Percentiles rank a stretch among this genome's conserved stretches.
Evolutionary conservation across 2,113 vertebrate genomes (phyloP).

Genomic region (Poecile atricapillus): DNA sequence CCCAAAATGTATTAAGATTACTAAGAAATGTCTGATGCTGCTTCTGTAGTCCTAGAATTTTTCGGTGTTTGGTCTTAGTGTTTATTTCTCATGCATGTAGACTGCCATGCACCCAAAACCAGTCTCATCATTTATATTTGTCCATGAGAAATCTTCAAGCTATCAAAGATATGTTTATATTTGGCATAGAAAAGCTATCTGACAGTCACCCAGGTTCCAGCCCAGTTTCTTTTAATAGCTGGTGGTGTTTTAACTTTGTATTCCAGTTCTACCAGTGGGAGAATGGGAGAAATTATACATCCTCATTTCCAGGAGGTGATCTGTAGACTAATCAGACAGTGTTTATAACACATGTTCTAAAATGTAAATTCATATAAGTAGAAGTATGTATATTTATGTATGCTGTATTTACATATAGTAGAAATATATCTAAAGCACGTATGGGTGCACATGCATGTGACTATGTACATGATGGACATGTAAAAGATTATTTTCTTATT

Average conservation of each 20-base stretch:
- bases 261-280: slow-evolving; percentile 8
- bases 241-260: background rate
- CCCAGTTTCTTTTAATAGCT: slow-evolving; percentile 28
- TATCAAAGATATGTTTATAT: background rate
- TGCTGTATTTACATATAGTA: background rate
- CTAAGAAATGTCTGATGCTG: background rate
- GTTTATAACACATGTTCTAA: slow-evolving; percentile 17
- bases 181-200: slow-evolving; percentile 1
- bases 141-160: background rate
- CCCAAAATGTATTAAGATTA: slow-evolving; percentile 2
- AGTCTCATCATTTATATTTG: background rate
- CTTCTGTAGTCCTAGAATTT: background rate
- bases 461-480: background rate
- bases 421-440: background rate
- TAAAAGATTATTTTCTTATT: background rate
- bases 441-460: background rate
- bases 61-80: background rate
- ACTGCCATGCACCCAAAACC: background rate
- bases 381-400: background rate
- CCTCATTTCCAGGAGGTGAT: background rate
- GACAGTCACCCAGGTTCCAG: background rate
- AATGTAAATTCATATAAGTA: slow-evolving; percentile 1
- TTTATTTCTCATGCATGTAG: background rate
- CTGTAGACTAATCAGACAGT: background rate
- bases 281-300: slow-evolving; percentile 24